A percentile compares a stretch with the other conserved stretches of the same genome.
These are phyloP conservation scores for Tipula unca DNA, from an alignment of 2,888 invertebrate genomes.

Conservation along the genomic window DNA sequence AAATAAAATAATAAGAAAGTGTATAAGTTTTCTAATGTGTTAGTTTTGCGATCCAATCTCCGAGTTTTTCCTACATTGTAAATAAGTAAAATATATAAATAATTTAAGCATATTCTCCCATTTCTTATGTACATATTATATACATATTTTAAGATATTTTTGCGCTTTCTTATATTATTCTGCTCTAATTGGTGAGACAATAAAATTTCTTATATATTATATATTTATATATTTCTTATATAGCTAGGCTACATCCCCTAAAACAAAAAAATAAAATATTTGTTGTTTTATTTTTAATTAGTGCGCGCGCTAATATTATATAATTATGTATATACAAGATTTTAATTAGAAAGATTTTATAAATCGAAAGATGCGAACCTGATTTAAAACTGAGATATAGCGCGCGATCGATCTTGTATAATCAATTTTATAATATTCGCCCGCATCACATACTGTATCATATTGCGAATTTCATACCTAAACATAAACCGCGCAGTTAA, in stretches of 20 bases:
- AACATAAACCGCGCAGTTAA: neutral
- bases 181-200: neutral
- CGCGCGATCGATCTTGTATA: neutral
- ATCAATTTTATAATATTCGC: neutral
- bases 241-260: neutral
- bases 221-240: too few species aligned
- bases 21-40: slow-evolving; percentile 1
- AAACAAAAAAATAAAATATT: too few species aligned
- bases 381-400: too few species aligned
- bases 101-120: neutral
- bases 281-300: neutral
- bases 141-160: neutral
- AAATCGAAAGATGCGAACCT: too few species aligned
- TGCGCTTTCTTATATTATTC: neutral
- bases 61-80: neutral
- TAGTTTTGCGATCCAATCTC: neutral
- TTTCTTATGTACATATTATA: neutral
- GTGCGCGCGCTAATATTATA: neutral
- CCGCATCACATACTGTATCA: neutral
- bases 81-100: neutral
- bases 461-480: neutral
- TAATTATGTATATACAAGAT: neutral
- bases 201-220: neutral
- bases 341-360: too few species aligned
- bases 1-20: neutral